Evolutionary conservation across 1,140 invertebrate genomes (phyloP).

Genomic region (Bombus ignitus): DNA sequence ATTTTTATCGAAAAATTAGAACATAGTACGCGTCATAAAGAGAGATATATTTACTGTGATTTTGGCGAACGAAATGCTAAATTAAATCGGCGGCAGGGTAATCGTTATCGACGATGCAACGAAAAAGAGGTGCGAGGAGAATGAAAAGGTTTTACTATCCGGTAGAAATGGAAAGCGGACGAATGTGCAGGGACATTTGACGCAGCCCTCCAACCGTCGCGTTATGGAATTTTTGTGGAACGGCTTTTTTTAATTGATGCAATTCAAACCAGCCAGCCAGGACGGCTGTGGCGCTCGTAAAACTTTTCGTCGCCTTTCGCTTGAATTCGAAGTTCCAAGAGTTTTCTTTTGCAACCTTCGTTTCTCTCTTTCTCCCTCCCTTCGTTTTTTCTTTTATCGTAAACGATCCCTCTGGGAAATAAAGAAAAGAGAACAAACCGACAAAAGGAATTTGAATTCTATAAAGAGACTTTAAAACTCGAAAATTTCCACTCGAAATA

Average conservation of each 20-base stretch:
- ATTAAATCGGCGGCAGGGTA: slow-evolving; percentile 45
- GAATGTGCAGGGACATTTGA: slow-evolving; percentile 64
- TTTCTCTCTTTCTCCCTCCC: background rate
- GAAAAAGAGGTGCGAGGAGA: slow-evolving; percentile 56
- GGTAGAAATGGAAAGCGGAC: slow-evolving; percentile 54
- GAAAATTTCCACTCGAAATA: background rate
- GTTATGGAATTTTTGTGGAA: slow-evolving; percentile 73
- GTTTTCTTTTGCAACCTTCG: slow-evolving; percentile 22
- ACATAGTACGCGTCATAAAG: background rate
- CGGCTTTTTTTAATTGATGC: slow-evolving; percentile 73
- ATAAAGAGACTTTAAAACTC: background rate
- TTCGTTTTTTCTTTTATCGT: slow-evolving; percentile 35
- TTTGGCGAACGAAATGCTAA: background rate
- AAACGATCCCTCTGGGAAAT: slow-evolving; percentile 58
- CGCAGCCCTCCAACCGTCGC: slow-evolving; percentile 50
- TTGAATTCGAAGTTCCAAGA: slow-evolving; percentile 55
- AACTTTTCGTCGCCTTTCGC: slow-evolving; percentile 67
- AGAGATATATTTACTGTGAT: background rate
- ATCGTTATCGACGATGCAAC: slow-evolving; percentile 53
- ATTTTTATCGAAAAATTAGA: background rate
- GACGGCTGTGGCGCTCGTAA: slow-evolving; percentile 67
- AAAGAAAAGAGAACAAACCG: background rate
- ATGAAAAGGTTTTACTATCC: slow-evolving; percentile 63
- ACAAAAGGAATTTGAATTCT: background rate
- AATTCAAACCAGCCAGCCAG: slow-evolving; percentile 66